A percentile compares a stretch with the other conserved stretches of the same genome.
Evolutionary conservation across 2,113 vertebrate genomes (phyloP).

Genomic region (Orientallactaga bullata): DNA sequence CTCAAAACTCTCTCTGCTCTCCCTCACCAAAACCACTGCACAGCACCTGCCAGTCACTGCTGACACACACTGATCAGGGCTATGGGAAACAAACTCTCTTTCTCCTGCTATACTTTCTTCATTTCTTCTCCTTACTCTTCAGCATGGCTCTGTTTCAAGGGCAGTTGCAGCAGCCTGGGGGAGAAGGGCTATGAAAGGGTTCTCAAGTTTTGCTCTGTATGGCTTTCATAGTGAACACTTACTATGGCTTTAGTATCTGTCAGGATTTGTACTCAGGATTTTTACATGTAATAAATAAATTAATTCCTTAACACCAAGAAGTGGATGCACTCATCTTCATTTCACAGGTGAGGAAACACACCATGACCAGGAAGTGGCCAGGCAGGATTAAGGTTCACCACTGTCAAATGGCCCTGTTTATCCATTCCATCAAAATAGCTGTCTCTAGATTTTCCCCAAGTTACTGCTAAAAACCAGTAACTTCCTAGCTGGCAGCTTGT

Average conservation of each 20-base stretch:
- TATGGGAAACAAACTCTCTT: not conserved
- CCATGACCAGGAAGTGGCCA: not conserved
- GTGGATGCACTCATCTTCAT: not conserved
- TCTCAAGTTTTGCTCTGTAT: not conserved
- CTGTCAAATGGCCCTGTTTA: not conserved
- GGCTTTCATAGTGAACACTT: not conserved
- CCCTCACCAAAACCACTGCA: not conserved
- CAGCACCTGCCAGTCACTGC: not conserved
- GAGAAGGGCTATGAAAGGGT: not conserved
- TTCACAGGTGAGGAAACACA: slow-evolving; percentile 5
- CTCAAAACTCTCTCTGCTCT: not conserved
- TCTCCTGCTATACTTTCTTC: not conserved
- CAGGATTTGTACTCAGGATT: not conserved
- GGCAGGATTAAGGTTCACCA: not conserved
- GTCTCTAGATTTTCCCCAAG: not conserved
- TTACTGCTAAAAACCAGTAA: not conserved
- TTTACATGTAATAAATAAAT: not conserved
- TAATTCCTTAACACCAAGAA: not conserved
- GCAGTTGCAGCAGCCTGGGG: not conserved
- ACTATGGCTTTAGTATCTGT: not conserved
- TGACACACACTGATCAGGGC: not conserved
- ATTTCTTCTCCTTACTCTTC: not conserved
- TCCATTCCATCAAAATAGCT: not conserved
- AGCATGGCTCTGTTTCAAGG: not conserved
- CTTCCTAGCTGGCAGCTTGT: not conserved